Evolutionary conservation across 2,888 invertebrate genomes (phyloP), one percentile per base, ranked within the genome.

Genomic region (Nymphalis polychloros): DNA sequence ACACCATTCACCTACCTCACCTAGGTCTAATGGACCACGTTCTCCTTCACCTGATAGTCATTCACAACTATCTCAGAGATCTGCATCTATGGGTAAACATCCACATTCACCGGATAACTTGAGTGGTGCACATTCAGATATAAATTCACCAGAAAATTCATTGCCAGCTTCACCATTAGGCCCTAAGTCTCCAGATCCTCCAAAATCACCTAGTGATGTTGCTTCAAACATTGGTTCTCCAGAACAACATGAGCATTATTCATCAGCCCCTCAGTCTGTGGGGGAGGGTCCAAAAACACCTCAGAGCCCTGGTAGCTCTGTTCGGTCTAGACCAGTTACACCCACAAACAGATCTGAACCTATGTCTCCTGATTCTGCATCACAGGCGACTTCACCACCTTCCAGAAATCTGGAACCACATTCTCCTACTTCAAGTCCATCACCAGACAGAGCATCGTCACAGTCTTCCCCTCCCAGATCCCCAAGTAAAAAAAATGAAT

Each of bases 121-220:
- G 75, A 90, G 89, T 78, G 87, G 85, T 64, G 90, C 84, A 67
- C 89, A 89, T 77, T 92, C 92, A 49, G 89, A 91, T 67, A 89
- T 92, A 57, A 91, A 91, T 81, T 92, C 92, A 63, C 92, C 92
- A 60, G 90, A 92, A 78, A 88, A 90, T 79, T 90, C 90, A 62
- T 81, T 86, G 79, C 86, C 86, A 64, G 81, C 79, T 23, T 92
- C 90, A 46, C 91, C 89, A 27, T 48, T 74, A 64, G 88, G 85
- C 16, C 86, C 88, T 23, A 92, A 88, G 70, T 93, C 93, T 35
- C 91, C 93, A 59, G 90, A 90, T 67, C 91, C 90, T 46, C 93
- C 90, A 7, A 89, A 89, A 70, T 90, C 91, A 41, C 90, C 92
- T 19, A 84, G 86, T 69, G 85, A 84, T 60, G 81, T 86, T 27